These are phyloP conservation scores for Drosophila mimetica DNA, from an alignment of 2,888 invertebrate species.

Conservation along the genomic window DNA sequence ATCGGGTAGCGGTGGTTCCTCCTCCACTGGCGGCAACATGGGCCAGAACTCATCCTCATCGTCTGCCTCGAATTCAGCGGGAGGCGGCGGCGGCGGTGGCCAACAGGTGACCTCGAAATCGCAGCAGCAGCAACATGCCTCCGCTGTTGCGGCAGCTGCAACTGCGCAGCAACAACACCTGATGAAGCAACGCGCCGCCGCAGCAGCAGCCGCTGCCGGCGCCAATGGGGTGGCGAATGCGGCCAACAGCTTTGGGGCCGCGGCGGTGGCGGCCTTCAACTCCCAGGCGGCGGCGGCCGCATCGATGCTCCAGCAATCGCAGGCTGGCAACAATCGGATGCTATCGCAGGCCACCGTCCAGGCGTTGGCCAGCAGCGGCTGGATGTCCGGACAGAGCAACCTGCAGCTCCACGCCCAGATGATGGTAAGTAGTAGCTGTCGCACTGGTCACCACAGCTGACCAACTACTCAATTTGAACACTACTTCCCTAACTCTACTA, in stretches of 20 bases:
- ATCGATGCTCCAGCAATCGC: conserved; percentile 83
- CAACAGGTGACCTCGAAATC: conserved; percentile 36
- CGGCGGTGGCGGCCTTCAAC: conserved; percentile 74
- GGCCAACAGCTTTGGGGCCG: conserved; percentile 57
- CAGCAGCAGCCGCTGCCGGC: conserved; percentile 57
- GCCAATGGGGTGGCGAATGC: conserved; percentile 56
- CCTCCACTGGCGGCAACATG: conserved; percentile 44
- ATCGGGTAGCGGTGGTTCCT: neutral
- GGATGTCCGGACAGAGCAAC: conserved; percentile 81
- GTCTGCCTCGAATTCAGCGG: conserved; percentile 31
- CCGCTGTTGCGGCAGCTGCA: conserved; percentile 52
- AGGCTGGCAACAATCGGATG: conserved; percentile 74
- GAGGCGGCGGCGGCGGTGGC: conserved; percentile 36
- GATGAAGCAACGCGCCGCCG: conserved; percentile 76
- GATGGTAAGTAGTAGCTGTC: conserved; percentile 71
- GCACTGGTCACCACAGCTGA: no score
- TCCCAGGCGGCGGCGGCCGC: conserved; percentile 79
- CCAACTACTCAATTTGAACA: no score
- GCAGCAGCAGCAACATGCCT: conserved; percentile 59
- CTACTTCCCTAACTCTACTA: no score
- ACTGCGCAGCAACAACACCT: conserved; percentile 75
- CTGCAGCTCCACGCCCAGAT: conserved; percentile 83
- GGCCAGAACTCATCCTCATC: conserved; percentile 47
- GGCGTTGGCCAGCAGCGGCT: conserved; percentile 80
- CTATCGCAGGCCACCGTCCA: conserved; percentile 84